phyloP scores from a whole-genome alignment of 2,113 vertebrate species.

The Xiphophorus couchianus region DNA sequence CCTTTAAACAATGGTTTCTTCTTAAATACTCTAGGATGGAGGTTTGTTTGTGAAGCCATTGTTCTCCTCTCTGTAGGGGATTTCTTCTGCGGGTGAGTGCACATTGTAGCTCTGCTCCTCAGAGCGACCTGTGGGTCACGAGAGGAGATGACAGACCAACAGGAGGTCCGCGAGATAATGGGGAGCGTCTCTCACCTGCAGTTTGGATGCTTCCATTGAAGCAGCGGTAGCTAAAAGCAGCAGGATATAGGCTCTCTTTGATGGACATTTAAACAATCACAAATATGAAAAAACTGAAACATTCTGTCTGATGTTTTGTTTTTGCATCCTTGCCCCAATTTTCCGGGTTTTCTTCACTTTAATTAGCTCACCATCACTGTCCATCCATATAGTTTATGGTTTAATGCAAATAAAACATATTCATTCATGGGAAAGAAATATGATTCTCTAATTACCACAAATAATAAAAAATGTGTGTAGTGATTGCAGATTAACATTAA shows the following conservation, averaged over 20 bases:
- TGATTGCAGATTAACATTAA: neutral
- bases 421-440: constrained; percentile 9
- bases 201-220: constrained; percentile 17
- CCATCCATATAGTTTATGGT: constrained; percentile 5
- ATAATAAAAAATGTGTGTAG: neutral
- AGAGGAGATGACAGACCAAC: constrained; percentile 46
- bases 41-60: constrained; percentile 66
- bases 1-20: constrained; percentile 49
- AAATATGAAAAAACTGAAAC: constrained; percentile 31
- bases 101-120: constrained; percentile 23
- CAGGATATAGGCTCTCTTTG: neutral
- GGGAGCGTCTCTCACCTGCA: constrained; percentile 8
- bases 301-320: constrained; percentile 46
- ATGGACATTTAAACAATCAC: constrained; percentile 24
- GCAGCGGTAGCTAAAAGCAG: constrained; percentile 4
- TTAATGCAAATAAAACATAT: constrained; percentile 46
- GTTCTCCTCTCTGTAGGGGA: constrained; percentile 67
- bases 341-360: constrained; percentile 45
- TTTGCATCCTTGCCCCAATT: constrained; percentile 1
- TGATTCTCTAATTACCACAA: neutral
- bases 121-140: constrained; percentile 28
- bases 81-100: constrained; percentile 45
- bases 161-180: constrained; percentile 17
- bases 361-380: constrained; percentile 31
- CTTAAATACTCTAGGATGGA: constrained; percentile 39